Evolutionary conservation across 2,113 vertebrate genomes (phyloP).

Genomic region (Shinisaurus crocodilurus): DNA sequence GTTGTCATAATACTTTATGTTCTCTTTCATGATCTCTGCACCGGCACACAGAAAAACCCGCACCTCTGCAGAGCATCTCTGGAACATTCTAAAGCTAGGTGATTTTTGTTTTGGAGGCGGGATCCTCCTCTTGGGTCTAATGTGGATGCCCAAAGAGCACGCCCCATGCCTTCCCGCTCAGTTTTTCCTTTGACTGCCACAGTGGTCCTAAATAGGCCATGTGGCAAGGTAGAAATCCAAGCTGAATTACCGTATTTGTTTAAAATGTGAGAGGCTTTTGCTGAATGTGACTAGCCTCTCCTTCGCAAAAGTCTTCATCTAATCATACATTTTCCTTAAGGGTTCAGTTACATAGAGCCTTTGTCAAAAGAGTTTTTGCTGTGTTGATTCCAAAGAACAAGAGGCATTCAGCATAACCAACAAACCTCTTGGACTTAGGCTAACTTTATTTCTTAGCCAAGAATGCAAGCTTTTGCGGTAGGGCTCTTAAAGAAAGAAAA

Average conservation of each 20-base stretch:
- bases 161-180: background rate
- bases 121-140: background rate
- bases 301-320: background rate
- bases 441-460: background rate
- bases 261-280: background rate
- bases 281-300: background rate
- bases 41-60: background rate
- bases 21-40: background rate
- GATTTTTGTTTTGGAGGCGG: no score
- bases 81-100: background rate
- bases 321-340: background rate
- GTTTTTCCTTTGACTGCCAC: background rate
- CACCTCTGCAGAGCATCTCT: background rate
- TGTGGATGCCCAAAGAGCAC: background rate
- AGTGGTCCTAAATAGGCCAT: background rate
- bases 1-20: background rate
- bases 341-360: no score
- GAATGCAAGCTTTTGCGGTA: background rate
- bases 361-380: background rate
- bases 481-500: background rate
- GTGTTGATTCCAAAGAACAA: background rate
- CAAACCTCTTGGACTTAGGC: background rate
- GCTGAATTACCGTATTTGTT: background rate
- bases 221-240: background rate
- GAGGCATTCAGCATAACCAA: background rate